Base-by-base conservation (phyloP, 2,113 vertebrate genomes). In the Archocentrus centrarchus region DNA sequence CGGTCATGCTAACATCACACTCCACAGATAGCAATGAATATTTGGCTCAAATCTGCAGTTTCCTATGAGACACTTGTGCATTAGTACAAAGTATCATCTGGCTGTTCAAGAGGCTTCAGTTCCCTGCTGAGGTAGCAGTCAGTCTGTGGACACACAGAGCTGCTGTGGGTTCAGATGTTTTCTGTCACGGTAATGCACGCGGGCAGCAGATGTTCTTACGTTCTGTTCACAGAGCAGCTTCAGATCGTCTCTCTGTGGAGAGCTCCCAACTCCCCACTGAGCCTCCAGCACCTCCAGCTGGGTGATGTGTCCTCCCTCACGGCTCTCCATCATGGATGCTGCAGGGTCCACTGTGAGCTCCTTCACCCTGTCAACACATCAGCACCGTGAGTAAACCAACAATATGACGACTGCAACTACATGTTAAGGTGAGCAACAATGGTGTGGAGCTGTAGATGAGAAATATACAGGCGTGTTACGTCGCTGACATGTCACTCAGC, bases 191-290 rank as follows among this genome's bases (percentile, higher is more conserved):
- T 73, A 73, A 47, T 2, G 17, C 53, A 44, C 0, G 3, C 20
- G 17, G 66, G 66, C 17, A 73, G 44, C 66, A 73, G 66, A 55
- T 30, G 44, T 57, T 95, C 98, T 97, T 93, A 99, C 98, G 0
- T 99, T 99, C 95, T 99, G 98, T 93, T 99, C 98, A 93, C 98
- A 99, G 80, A 99, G 98, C 85, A 99, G 96, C 94, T 99, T 99
- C 82, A 99, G 97, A 91, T 99, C 98, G 87, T 99, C 98, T 79
- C 98, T 97, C 91, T 99, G 98, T 53, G 98, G 98, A 77, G 98
- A 99, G 91, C 97, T 99, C 2, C 97, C 98, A 32, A 99, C 97
- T n/a, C 97, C 98, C 98, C 98, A 98, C 93, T 99, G 97, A 3
- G 97, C 96, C 89, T 99, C 98, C 93, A 98, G 91, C 84, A 98